Percentiles rank a stretch among this genome's conserved stretches.
These are phyloP conservation scores for Limulus polyphemus DNA, from an alignment of 2,888 invertebrate species.

Conservation along the genomic window DNA sequence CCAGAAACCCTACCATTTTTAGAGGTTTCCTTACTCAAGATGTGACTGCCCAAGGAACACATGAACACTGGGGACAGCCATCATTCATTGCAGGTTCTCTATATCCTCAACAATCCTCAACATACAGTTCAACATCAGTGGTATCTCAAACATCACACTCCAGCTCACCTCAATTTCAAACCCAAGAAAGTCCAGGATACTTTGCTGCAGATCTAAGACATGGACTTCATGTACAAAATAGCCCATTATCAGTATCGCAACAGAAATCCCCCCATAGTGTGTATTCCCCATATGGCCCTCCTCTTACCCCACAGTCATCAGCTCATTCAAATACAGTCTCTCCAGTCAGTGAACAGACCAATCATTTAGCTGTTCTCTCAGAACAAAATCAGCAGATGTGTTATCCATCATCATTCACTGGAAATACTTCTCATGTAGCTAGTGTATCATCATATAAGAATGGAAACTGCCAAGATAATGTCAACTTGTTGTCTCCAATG, in stretches of 20 bases:
- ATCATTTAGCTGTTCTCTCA: not conserved
- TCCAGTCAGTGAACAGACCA: slow-evolving; percentile 1
- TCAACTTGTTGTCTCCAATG: slow-evolving; percentile 5
- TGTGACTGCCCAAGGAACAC: not conserved
- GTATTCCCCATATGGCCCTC: slow-evolving; percentile 16
- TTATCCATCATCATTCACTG: slow-evolving; percentile 12
- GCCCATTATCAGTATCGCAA: slow-evolving; percentile 10
- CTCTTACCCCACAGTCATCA: slow-evolving; percentile 2
- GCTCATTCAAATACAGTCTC: slow-evolving; percentile 3
- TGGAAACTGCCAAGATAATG: slow-evolving; percentile 18
- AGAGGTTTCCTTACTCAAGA: not conserved
- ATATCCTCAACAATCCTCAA: slow-evolving; percentile 12
- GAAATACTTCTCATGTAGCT: slow-evolving; percentile 10
- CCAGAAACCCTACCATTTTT: slow-evolving; percentile 16
- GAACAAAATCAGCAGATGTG: slow-evolving; percentile 14
- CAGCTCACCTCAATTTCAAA: slow-evolving; percentile 15
- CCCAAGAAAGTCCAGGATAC: slow-evolving; percentile 11
- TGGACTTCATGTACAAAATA: slow-evolving; percentile 12
- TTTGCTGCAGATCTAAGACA: slow-evolving; percentile 6
- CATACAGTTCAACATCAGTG: slow-evolving; percentile 12
- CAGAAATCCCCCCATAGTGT: slow-evolving; percentile 12
- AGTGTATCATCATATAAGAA: slow-evolving; percentile 17
- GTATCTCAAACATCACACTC: slow-evolving; percentile 18
- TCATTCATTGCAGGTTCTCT: slow-evolving; percentile 13
- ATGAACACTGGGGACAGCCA: slow-evolving; percentile 17